These are phyloP conservation scores for Tympanoctomys barrerae DNA, from an alignment of 2,797 vertebrate species.

Conservation along the genomic window DNA sequence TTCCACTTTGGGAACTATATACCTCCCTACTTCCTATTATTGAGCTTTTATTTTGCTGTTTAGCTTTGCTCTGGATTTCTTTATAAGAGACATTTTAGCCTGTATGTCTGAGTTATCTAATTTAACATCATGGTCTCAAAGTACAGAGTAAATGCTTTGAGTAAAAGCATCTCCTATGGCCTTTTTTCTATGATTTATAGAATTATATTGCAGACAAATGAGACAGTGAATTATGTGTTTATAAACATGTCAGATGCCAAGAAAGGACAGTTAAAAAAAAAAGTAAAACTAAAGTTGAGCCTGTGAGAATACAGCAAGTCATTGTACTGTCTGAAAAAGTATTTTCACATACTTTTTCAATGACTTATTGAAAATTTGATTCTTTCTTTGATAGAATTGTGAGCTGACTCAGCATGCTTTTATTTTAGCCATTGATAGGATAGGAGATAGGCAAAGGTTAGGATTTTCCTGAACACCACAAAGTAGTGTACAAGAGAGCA, in stretches of 20 bases:
- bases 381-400: neutral
- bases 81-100: neutral
- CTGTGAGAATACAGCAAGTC: neutral
- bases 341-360: neutral
- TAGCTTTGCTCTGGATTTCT: neutral
- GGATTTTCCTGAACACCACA: slow-evolving; percentile 30
- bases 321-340: neutral
- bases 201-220: neutral
- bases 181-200: neutral
- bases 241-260: neutral
- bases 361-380: slow-evolving; percentile 14
- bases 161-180: neutral
- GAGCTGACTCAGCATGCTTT: neutral
- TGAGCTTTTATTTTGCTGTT: neutral
- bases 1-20: neutral
- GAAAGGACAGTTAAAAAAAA: neutral
- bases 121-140: neutral
- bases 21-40: neutral
- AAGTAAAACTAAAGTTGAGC: neutral
- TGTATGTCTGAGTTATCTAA: neutral
- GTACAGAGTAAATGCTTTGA: neutral
- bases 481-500: neutral
- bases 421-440: neutral
- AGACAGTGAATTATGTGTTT: neutral
- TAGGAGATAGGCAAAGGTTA: neutral